A percentile compares a stretch with the other conserved stretches of the same genome.
phyloP scores from a whole-genome alignment of 2,797 vertebrate species.

The Scolopax bukidnonensis region DNA sequence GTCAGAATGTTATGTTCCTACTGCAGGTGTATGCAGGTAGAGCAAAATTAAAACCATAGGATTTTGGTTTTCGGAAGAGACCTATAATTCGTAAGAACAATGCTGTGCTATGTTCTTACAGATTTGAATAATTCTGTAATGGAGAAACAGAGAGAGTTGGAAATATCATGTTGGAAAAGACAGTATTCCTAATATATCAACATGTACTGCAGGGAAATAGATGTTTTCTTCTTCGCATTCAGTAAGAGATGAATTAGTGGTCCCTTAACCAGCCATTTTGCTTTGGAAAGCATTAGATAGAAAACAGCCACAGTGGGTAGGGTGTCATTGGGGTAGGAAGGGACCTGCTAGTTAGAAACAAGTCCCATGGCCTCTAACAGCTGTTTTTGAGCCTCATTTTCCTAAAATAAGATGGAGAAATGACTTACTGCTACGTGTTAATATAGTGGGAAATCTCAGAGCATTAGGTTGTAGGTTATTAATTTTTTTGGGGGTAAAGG shows the following conservation, averaged over 20 bases:
- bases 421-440: neutral
- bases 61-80: neutral
- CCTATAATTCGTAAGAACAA: neutral
- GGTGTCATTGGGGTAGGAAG: neutral
- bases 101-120: neutral
- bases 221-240: neutral
- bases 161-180: neutral
- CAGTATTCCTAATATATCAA: neutral
- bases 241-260: neutral
- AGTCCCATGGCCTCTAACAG: neutral
- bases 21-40: neutral
- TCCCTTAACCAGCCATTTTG: neutral
- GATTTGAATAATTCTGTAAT: neutral
- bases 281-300: neutral
- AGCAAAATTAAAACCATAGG: neutral
- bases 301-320: neutral
- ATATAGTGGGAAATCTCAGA: neutral
- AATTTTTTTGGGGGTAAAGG: neutral
- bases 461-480: neutral
- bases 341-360: neutral
- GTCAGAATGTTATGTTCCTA: neutral
- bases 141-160: neutral
- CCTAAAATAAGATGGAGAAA: neutral
- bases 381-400: neutral
- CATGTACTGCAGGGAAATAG: neutral